Base-by-base conservation (phyloP, 2,888 invertebrate genomes). In the Hirtodrosophila histrioides region DNA sequence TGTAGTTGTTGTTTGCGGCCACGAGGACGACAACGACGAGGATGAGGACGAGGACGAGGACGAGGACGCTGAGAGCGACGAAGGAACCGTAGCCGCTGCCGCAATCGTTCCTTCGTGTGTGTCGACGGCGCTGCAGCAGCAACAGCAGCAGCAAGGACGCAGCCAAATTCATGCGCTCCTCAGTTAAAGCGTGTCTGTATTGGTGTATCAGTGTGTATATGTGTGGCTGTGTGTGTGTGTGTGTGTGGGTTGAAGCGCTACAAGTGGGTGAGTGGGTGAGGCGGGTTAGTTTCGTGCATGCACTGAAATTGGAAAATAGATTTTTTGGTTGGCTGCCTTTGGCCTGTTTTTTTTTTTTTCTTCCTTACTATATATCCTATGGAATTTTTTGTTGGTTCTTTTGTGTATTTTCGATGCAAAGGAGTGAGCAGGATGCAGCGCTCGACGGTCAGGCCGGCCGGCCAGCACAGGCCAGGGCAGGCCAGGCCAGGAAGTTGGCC, bases 271-370 rank as follows among this genome's bases (percentile, higher is more conserved):
- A 60, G 54, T 51, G 69, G 44, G 6, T 68, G 17, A 54, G 49
- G 24, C 58, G 75, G 64, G 71, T 49, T 62, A 69, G 77, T 79
- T 79, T 75, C 64, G 79, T 71, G 76, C 75, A 71, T 85, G 78
- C 78, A 71, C 81, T 71, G 79, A 87, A 89, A 88, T 87, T 88
- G 89, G 88, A 88, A 87, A 88, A 86, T 86, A 81, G 81, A 81
- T 87, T 85, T 84, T 88, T 89, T 86, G 84, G 89, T 88, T 83
- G 88, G 86, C 63, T 83, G 86, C 80, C 68, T 78, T 84, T 82
- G 65, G 55, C 62, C 50, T 61, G 17, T 17, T 62, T 66, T 62
- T 69, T 70, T 51, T 66, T 80, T 77, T 61, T 64, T 44, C 45
- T 44, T 8, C 9, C 40, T 36, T 29, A 37, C 53, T 61, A 40